phyloP scores from a whole-genome alignment of 2,113 vertebrate species.

The Pterophyllum scalare region DNA sequence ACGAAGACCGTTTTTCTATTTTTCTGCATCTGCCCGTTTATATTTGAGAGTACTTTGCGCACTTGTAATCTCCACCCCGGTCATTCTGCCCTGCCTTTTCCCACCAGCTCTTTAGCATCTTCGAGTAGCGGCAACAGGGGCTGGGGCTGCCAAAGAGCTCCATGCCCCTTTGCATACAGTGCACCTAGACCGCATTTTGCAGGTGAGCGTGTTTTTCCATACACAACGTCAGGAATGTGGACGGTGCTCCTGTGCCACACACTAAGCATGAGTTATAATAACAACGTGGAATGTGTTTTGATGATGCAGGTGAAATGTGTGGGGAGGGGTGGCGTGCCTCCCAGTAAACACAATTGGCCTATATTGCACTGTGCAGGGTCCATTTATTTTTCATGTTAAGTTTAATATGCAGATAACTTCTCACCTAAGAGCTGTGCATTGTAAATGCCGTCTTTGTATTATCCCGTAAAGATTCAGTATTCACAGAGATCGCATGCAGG shows the following conservation, averaged over 20 bases:
- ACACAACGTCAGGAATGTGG: not conserved
- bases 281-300: not conserved
- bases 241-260: not conserved
- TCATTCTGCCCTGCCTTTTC: conserved; percentile 22
- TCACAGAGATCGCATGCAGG: not conserved
- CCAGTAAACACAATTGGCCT: conserved; percentile 51
- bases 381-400: not conserved
- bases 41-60: not conserved
- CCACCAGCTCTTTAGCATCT: conserved; percentile 32
- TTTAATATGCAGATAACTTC: not conserved
- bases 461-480: too few species aligned
- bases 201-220: conserved; percentile 51
- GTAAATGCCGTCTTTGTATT: too few species aligned
- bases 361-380: not conserved
- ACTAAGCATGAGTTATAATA: not conserved
- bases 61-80: not conserved
- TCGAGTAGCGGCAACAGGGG: conserved; percentile 26
- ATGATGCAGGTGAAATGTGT: not conserved
- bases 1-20: not conserved
- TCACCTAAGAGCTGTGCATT: not conserved
- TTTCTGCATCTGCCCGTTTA: not conserved
- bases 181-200: conserved; percentile 24
- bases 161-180: conserved; percentile 27
- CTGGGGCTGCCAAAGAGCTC: conserved; percentile 14
- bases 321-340: conserved; percentile 3